Base-by-base conservation (phyloP, 2,888 invertebrate species). In the Callimorpha dominula region DNA sequence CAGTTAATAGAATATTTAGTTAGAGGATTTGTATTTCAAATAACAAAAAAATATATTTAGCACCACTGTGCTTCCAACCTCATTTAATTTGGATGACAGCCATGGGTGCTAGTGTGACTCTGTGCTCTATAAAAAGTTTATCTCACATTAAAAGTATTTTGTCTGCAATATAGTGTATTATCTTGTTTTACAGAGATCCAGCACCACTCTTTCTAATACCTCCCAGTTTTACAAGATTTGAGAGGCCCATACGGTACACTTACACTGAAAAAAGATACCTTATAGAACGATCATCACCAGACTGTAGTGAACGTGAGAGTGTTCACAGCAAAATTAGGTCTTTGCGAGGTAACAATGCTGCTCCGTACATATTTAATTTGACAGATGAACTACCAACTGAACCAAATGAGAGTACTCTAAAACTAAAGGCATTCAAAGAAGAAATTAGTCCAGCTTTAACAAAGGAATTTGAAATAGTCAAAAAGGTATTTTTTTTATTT, bases 201-300 rank as follows among this genome's bases (percentile, higher is more conserved):
- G 94, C 96, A 6, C 97, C 97, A 1, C 91, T 97, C 31, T 97
- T 97, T 85, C 94, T 98, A 60, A 96, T 97, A n/a, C 99, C 99
- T 31, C 94, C 97, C 40, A 95, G 96, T 57, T 99, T 98, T 91
- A 97, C 98, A 46, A 96, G 98, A 79, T 97, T 97, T 81, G 98
- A 98, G 87, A 96, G 96, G 40, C 94, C 96, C 11, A 91, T 93
- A 63, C 87, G 88, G 78, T 93, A 95, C 83, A 79, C 89, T 15
- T 94, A 95, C 77, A 90, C 93, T 76, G 86, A 92, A 81, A 89
- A 96, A 88, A 84, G 91, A 75, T 89, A 88, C 70, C 78, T 75
- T 14, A 52, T 80, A 63, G 86, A 85, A 2, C 75, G 82, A 68
- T 83, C 87, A 6, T 79, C 82, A 14, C 80, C 87, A 0, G 85